Percentiles rank a stretch among this genome's conserved stretches.
Conservation (phyloP, 2,797 vertebrate species). For the Dermochelys coriacea region DNA sequence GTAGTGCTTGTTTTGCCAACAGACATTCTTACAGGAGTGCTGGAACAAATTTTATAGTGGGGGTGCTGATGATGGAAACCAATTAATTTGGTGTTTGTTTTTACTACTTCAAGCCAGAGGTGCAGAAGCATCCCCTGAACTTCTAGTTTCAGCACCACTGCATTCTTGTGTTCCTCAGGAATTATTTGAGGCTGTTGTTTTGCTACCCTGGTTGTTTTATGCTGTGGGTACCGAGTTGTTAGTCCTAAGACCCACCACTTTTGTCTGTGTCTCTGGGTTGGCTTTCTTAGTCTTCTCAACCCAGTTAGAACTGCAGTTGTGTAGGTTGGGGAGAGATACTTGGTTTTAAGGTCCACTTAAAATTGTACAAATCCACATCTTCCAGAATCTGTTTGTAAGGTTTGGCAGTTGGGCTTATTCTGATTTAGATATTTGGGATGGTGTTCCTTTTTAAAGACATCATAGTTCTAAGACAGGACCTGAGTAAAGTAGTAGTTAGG, state of each 20-base stretch:
- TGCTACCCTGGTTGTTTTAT: too few relatives aligned
- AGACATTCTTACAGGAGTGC: too few relatives aligned
- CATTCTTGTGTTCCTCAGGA: too few relatives aligned
- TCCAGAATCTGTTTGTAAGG: accelerated
- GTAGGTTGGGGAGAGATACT: neutral
- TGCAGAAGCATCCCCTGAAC: too few relatives aligned
- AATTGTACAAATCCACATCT: neutral
- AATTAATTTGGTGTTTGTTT: too few relatives aligned
- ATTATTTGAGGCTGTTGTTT: too few relatives aligned
- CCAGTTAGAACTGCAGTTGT: neutral
- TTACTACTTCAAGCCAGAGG: too few relatives aligned
- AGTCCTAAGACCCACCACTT: neutral
- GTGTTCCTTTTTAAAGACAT: neutral
- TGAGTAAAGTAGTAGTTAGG: neutral
- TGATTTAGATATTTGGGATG: neutral
- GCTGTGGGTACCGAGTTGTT: too few relatives aligned
- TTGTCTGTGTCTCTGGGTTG: neutral
- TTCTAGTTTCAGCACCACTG: too few relatives aligned
- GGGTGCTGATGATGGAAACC: too few relatives aligned
- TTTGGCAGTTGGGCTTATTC: neutral
- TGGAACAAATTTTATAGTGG: too few relatives aligned
- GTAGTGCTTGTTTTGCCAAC: too few relatives aligned
- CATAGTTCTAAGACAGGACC: neutral
- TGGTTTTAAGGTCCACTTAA: neutral
- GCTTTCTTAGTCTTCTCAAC: neutral